phyloP scores from a whole-genome alignment of 30 jellyfish, hydroid and myxozoan genomes.

The Chrysaora quinquecirrha region DNA sequence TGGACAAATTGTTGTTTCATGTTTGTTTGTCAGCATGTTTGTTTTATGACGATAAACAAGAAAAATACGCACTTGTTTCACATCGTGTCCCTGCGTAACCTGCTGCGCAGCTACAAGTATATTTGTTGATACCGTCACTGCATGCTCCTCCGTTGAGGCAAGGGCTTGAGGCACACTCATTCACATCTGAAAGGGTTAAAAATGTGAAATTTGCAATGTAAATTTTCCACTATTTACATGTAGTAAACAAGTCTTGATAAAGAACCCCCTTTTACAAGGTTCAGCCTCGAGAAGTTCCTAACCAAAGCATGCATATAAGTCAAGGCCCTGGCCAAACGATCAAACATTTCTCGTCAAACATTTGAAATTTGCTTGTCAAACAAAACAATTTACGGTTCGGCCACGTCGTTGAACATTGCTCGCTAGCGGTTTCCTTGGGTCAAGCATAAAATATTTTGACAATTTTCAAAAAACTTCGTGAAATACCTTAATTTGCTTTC shows the following conservation, averaged over 20 bases:
- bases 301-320: not conserved
- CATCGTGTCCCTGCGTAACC: slow-evolving; percentile 32
- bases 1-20: not conserved
- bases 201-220: no score
- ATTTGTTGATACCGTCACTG: slow-evolving; percentile 18
- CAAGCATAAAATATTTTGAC: no score
- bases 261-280: not conserved
- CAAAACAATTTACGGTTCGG: no score
- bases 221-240: not conserved
- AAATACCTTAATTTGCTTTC: no score
- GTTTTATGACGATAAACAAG: not conserved
- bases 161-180: slow-evolving; percentile 41
- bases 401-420: no score
- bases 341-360: not conserved
- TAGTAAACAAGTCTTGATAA: not conserved
- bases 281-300: not conserved
- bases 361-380: not conserved
- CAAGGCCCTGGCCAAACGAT: not conserved
- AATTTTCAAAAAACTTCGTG: no score
- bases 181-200: no score
- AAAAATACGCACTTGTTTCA: slow-evolving; percentile 14
- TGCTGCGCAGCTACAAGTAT: slow-evolving; percentile 22
- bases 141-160: slow-evolving; percentile 50
- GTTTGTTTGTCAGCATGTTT: not conserved
- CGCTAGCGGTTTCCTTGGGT: no score